Evolutionary conservation across 2,888 invertebrate genomes (phyloP).

Genomic region (Vesta saturnalis): DNA sequence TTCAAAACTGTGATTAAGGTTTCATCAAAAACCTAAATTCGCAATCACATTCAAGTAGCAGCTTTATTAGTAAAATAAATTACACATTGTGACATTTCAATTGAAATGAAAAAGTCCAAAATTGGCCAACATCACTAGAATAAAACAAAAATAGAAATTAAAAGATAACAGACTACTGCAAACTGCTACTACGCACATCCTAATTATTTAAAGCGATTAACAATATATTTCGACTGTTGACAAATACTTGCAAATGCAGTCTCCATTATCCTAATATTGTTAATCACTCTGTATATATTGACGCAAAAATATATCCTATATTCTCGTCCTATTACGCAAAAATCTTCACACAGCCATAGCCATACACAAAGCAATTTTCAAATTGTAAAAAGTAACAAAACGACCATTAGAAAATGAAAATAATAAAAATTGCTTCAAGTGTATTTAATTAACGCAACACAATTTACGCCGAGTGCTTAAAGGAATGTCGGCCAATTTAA

Average conservation of each 20-base stretch:
- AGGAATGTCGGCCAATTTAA: constrained; percentile 33
- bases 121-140: constrained; percentile 28
- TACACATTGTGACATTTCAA: constrained; percentile 18
- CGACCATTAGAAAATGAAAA: background rate
- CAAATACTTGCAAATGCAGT: background rate
- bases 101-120: constrained; percentile 27
- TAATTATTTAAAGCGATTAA: constrained; percentile 5
- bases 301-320: constrained; percentile 19
- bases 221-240: background rate
- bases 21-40: too few species aligned
- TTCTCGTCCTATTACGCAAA: constrained; percentile 30
- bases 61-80: background rate
- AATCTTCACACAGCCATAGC: constrained; percentile 16
- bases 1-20: too few species aligned
- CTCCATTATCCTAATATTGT: background rate
- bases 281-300: constrained; percentile 6
- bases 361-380: constrained; percentile 21
- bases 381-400: constrained; percentile 7
- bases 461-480: constrained; percentile 31
- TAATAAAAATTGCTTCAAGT: constrained; percentile 20
- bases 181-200: constrained; percentile 36
- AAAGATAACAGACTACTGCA: constrained; percentile 27
- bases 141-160: constrained; percentile 29
- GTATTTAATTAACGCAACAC: constrained; percentile 28
- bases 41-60: too few species aligned